A percentile compares a stretch with the other conserved stretches of the same genome.
Conservation (phyloP, 2,888 invertebrate genomes). For the Scaptomyza parva region DNA sequence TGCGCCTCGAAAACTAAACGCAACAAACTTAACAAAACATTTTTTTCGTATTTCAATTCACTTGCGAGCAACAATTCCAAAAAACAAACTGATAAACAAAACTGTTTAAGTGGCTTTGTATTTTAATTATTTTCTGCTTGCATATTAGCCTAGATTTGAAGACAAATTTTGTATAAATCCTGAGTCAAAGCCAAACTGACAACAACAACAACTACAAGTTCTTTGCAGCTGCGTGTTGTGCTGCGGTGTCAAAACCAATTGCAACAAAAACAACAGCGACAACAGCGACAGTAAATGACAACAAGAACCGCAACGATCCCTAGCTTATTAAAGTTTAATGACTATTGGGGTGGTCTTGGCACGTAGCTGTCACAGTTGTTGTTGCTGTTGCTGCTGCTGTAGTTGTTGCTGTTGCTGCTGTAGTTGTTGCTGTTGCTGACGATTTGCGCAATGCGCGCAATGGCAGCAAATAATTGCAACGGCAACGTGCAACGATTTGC, state of each 20-base stretch:
- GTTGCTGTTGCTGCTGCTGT: conserved; percentile 21
- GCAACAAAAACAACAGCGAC: conserved; percentile 38
- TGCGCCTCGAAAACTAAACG: neutral
- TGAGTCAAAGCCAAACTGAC: conserved; percentile 3
- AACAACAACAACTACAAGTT: conserved; percentile 32
- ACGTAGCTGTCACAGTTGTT: conserved; percentile 55
- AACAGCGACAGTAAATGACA: conserved; percentile 25
- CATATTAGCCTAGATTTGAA: conserved; percentile 1
- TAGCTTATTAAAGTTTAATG: conserved; percentile 72
- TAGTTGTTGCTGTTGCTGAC: conserved; percentile 51
- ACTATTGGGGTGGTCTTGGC: conserved; percentile 70
- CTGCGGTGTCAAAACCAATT: conserved; percentile 50
- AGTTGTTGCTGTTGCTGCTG: conserved; percentile 27
- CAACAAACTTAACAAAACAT: neutral
- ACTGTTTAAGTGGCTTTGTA: neutral
- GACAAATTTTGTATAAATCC: conserved; percentile 11
- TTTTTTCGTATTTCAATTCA: too few species aligned
- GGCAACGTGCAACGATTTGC: conserved; percentile 78
- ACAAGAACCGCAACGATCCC: conserved; percentile 48
- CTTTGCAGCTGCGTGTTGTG: conserved; percentile 48
- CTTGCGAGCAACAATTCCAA: too few species aligned
- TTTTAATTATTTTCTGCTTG: neutral
- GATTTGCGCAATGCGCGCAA: conserved; percentile 67
- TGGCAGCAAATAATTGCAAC: conserved; percentile 72
- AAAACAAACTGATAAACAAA: too few species aligned